Evolutionary conservation across 2,888 invertebrate genomes (phyloP).

Genomic region (Drosophila lacicola): DNA sequence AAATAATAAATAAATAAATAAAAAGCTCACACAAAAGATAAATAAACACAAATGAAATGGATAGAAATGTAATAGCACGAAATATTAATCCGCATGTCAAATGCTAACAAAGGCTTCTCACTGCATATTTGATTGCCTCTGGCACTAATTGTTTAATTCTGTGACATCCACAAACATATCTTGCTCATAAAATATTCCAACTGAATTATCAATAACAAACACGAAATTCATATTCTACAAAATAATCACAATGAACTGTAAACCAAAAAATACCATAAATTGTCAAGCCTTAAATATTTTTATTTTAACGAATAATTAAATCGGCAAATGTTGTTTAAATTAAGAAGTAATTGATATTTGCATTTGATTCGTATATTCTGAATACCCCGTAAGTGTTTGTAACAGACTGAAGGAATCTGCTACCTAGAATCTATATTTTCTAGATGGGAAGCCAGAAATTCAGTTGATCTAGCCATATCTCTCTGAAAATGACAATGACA

Average conservation of each 20-base stretch:
- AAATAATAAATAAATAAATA: conserved; percentile 34
- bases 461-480: too few species aligned
- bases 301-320: conserved; percentile 1
- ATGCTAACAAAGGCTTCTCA: conserved; percentile 28
- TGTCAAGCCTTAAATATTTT: background rate
- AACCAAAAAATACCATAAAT: background rate
- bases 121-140: conserved; percentile 20
- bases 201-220: background rate
- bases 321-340: background rate
- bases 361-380: background rate
- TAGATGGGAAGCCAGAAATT: too few species aligned
- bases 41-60: conserved; percentile 47
- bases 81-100: conserved; percentile 54
- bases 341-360: background rate
- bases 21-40: conserved; percentile 1
- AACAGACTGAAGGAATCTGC: background rate
- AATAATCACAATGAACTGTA: conserved; percentile 22
- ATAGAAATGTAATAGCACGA: conserved; percentile 50
- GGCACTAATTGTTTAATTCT: conserved; percentile 8
- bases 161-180: background rate
- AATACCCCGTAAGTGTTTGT: background rate
- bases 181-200: conserved; percentile 3
- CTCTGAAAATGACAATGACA: too few species aligned
- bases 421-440: too few species aligned
- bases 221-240: conserved; percentile 4